These are phyloP conservation scores for Alosa alosa DNA, from an alignment of 2,113 vertebrate species.

Conservation along the genomic window DNA sequence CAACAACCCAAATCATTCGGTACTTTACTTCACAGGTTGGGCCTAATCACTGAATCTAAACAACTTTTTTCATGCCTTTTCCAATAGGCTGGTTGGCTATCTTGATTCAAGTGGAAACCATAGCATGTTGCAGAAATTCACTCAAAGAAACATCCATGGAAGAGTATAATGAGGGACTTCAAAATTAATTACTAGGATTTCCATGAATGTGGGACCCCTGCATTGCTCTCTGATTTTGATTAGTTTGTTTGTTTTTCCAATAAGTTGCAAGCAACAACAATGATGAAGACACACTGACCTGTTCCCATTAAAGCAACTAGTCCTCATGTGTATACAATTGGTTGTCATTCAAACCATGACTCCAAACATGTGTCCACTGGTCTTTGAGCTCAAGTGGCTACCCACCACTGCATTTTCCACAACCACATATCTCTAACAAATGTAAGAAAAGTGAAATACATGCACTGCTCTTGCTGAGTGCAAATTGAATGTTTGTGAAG, in stretches of 20 bases:
- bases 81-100: background rate
- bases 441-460: background rate
- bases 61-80: background rate
- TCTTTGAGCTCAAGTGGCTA: background rate
- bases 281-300: too few relatives aligned
- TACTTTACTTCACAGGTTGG: background rate
- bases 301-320: too few relatives aligned
- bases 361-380: background rate
- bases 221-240: too few relatives aligned
- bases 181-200: too few relatives aligned
- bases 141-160: too few relatives aligned
- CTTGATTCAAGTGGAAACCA: too few relatives aligned
- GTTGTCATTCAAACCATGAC: background rate
- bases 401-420: background rate
- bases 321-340: background rate
- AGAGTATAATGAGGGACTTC: too few relatives aligned
- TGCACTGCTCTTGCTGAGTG: background rate
- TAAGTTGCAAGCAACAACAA: background rate
- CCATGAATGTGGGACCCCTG: too few relatives aligned
- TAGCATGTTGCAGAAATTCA: too few relatives aligned
- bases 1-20: background rate
- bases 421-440: background rate
- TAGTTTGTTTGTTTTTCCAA: too few relatives aligned
- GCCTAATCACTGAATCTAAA: background rate
- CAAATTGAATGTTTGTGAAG: background rate